Percentiles rank a stretch among this genome's conserved stretches.
phyloP scores from a whole-genome alignment of 1,140 invertebrate species.

The Condylostylus longicornis region DNA sequence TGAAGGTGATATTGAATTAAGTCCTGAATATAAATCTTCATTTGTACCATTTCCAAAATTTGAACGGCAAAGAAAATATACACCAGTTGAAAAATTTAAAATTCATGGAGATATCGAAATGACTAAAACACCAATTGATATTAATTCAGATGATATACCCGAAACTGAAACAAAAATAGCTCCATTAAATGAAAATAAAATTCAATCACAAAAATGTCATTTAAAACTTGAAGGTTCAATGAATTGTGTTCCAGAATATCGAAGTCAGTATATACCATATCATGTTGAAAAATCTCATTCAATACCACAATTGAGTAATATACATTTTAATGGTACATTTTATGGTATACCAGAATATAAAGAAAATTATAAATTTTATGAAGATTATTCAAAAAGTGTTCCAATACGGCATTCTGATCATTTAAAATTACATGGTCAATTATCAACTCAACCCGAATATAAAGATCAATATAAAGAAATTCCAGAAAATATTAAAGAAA shows the following conservation, averaged over 20 bases:
- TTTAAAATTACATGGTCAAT: constrained; percentile 21
- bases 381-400: constrained; percentile 26
- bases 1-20: constrained; percentile 9
- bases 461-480: constrained; percentile 25
- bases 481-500: constrained; percentile 22
- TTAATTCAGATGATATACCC: not conserved
- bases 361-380: constrained; percentile 29
- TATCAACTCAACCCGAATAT: constrained; percentile 19
- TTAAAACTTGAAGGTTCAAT: constrained; percentile 13
- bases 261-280: constrained; percentile 23
- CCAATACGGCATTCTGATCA: constrained; percentile 29
- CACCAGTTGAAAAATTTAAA: constrained; percentile 21
- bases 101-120: constrained; percentile 7
- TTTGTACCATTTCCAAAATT: constrained; percentile 23
- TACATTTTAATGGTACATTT: constrained; percentile 26
- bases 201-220: constrained; percentile 19
- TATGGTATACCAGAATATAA: constrained; percentile 23
- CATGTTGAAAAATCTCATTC: constrained; percentile 27
- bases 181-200: no score
- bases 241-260: constrained; percentile 14
- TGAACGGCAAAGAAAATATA: constrained; percentile 21
- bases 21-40: constrained; percentile 19
- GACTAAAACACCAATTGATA: not conserved
- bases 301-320: constrained; percentile 27
- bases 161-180: no score